These are phyloP conservation scores for Hoplostethus mediterraneus DNA, from an alignment of 2,797 vertebrate species.

Conservation along the genomic window DNA sequence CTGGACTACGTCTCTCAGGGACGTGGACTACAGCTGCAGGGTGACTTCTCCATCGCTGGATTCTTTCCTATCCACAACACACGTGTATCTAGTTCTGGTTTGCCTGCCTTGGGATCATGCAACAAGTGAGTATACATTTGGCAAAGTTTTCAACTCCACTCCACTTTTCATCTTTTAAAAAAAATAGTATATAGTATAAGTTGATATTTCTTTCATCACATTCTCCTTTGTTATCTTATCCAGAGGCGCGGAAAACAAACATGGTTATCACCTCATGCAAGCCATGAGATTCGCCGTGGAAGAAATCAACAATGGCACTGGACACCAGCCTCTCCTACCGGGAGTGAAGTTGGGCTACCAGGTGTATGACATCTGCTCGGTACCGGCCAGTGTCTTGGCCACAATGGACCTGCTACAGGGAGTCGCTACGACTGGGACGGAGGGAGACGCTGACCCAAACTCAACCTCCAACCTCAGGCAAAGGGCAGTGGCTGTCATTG, in stretches of 20 bases:
- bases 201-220: neutral
- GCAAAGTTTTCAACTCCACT: too few species aligned
- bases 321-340: slow-evolving; percentile 71
- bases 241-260: slow-evolving; percentile 77
- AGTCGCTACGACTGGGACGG: neutral
- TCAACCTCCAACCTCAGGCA: slow-evolving; percentile 12
- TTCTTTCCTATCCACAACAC: slow-evolving; percentile 85
- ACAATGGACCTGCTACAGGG: slow-evolving; percentile 75
- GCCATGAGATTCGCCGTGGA: slow-evolving; percentile 86
- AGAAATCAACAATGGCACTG: slow-evolving; percentile 82
- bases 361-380: slow-evolving; percentile 85
- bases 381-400: slow-evolving; percentile 79
- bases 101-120: slow-evolving; percentile 75
- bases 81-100: neutral
- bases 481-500: slow-evolving; percentile 82
- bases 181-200: too few species aligned
- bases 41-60: slow-evolving; percentile 84
- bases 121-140: slow-evolving; percentile 67
- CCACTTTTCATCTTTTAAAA: too few species aligned
- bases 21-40: slow-evolving; percentile 76
- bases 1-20: slow-evolving; percentile 58
- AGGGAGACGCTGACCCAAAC: neutral
- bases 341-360: slow-evolving; percentile 87
- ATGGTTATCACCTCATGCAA: slow-evolving; percentile 85
- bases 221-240: neutral